These are phyloP conservation scores for Plecotus auritus DNA, from an alignment of 2,113 vertebrate species.

Conservation along the genomic window DNA sequence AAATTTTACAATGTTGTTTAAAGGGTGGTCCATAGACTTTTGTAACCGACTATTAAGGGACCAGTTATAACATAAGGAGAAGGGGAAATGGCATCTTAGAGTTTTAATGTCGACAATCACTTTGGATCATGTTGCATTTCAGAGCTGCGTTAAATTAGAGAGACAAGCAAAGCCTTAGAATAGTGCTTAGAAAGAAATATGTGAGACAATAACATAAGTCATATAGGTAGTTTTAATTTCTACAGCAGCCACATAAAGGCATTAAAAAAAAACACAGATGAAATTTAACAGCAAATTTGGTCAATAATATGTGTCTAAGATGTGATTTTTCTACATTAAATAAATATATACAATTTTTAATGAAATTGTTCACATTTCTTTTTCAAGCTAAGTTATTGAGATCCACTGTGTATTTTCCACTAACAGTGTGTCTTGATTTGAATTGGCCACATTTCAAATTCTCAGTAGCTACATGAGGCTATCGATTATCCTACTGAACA, in stretches of 20 bases:
- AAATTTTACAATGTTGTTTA: not conserved
- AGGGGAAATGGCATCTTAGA: not conserved
- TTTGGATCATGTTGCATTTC: not conserved
- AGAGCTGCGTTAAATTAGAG: not conserved
- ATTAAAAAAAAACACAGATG: not conserved
- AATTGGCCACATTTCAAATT: not conserved
- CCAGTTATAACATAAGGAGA: not conserved
- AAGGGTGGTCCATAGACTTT: not conserved
- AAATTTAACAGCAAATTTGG: not conserved
- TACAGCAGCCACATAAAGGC: not conserved
- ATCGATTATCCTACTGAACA: not conserved
- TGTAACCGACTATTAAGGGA: not conserved
- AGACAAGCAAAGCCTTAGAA: not conserved
- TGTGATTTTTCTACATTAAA: not conserved
- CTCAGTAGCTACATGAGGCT: not conserved
- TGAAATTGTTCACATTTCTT: not conserved
- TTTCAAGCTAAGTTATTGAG: not conserved
- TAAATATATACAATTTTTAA: not conserved
- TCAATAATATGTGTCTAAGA: not conserved
- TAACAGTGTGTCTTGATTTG: not conserved
- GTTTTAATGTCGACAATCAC: not conserved
- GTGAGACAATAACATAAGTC: not conserved
- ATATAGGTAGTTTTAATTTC: not conserved
- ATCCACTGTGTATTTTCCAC: not conserved
- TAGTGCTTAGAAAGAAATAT: not conserved